Percentiles rank a stretch among this genome's conserved stretches.
These are phyloP conservation scores for Coregonus ussuriensis DNA, from an alignment of 2,797 vertebrate genomes.

Conservation along the genomic window DNA sequence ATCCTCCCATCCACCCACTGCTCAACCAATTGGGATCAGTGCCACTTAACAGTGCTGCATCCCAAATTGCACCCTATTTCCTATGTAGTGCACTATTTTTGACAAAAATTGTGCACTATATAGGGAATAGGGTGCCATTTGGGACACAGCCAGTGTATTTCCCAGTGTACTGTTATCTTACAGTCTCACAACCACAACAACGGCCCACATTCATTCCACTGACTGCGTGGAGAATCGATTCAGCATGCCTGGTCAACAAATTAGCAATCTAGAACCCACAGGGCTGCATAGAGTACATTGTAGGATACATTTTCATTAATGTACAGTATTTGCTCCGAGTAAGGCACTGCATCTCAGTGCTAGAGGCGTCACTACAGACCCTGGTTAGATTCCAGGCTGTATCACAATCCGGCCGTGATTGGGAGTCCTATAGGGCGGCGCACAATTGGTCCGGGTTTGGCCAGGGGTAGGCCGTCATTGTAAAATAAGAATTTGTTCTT, in stretches of 20 bases:
- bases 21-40: conserved; percentile 7
- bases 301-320: conserved; percentile 10
- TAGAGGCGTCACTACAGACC: no score
- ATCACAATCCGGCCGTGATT: no score
- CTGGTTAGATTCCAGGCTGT: no score
- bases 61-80: not conserved
- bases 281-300: conserved; percentile 7
- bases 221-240: conserved; percentile 49
- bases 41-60: conserved; percentile 26
- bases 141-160: not conserved
- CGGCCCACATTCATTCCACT: conserved; percentile 45
- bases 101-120: not conserved
- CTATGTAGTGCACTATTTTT: no score
- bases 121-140: not conserved
- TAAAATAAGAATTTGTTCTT: no score
- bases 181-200: conserved; percentile 45
- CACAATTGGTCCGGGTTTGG: no score
- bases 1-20: not conserved
- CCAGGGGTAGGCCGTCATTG: no score
- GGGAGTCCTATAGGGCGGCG: no score
- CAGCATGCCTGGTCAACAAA: conserved; percentile 35
- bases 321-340: not conserved
- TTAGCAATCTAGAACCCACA: conserved; percentile 33
- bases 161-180: conserved; percentile 43
- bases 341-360: no score